Conservation (phyloP, 2,888 invertebrate genomes). For the Diachrysia chrysitis region DNA sequence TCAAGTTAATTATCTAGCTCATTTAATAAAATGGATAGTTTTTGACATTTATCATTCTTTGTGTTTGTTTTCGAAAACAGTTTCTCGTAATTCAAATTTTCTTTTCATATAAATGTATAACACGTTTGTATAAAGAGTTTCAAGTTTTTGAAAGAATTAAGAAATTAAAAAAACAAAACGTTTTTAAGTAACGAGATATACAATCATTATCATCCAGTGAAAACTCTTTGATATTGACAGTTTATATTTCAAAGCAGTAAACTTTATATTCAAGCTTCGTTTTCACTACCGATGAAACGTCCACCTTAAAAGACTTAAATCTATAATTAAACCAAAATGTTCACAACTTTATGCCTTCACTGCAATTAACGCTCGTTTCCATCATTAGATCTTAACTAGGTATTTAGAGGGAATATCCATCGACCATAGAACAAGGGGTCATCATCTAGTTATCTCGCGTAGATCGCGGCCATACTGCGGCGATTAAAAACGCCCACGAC, state of each 20-base stretch:
- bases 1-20: constrained; percentile 19
- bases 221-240: no score
- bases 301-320: not conserved
- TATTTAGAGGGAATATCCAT: constrained; percentile 45
- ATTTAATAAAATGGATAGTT: not conserved
- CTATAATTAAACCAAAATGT: constrained; percentile 27
- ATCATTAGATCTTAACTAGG: constrained; percentile 41
- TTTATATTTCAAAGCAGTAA: no score
- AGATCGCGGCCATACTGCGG: constrained; percentile 48
- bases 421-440: constrained; percentile 37
- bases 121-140: no score
- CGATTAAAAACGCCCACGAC: constrained; percentile 56
- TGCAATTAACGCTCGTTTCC: constrained; percentile 31
- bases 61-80: not conserved
- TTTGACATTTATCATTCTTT: not conserved
- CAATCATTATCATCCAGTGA: no score
- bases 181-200: no score
- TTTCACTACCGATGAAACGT: no score
- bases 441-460: constrained; percentile 53
- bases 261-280: no score
- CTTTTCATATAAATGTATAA: not conserved
- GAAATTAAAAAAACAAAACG: no score
- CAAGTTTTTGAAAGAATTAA: no score
- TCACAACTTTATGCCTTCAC: constrained; percentile 18
- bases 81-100: not conserved